Evolutionary conservation across 2,797 vertebrate genomes (phyloP), one percentile per base, ranked within the genome.

Genomic region (Lepus oiostolus): DNA sequence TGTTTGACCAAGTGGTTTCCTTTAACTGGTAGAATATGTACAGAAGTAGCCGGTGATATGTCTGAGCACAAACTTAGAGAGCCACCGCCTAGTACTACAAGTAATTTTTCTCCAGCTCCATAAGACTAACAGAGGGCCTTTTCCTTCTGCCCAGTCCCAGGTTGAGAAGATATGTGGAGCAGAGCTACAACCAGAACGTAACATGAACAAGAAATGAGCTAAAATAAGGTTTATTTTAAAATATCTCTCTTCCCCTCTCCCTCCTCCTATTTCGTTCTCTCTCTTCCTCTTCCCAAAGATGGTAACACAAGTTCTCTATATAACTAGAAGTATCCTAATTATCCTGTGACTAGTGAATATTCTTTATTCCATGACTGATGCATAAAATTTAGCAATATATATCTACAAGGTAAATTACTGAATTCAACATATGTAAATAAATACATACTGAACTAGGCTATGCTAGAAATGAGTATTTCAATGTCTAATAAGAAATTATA

Each of bases 401-500:
- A 93, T 90, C 72, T 74, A 54, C n/a, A 87, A 93, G 91, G 22
- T 42, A 95, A 74, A 82, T 94, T 91, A 85, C 10, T 30, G 75
- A 87, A 13, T 38, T 87, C 74, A 91, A 90, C n/a, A 81, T 26
- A 11, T 80, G 21, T 85, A 60, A 97, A 88, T 50, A 94, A 88
- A 58, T 81, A 70, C 26, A 88, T 19, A 72, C 13, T 85, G 63
- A 75, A 87, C 22, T 42, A 76, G n/a, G 63, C 30, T 81, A 47
- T 50, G 11, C 60, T 38, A 74, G 65, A 92, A 95, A 93, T 79
- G 17, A 22, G 65, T 93, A 54, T 67, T 92, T 95, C 38, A 92
- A 54, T 62, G 16, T 91, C 81, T 80, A 94, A 93, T 77, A 93
- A 89, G 52, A 96, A 94, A 82, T 88, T 68, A 82, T 62, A 76